Conservation (phyloP, 1,140 invertebrate species). For the Drosophila nikananu region DNA sequence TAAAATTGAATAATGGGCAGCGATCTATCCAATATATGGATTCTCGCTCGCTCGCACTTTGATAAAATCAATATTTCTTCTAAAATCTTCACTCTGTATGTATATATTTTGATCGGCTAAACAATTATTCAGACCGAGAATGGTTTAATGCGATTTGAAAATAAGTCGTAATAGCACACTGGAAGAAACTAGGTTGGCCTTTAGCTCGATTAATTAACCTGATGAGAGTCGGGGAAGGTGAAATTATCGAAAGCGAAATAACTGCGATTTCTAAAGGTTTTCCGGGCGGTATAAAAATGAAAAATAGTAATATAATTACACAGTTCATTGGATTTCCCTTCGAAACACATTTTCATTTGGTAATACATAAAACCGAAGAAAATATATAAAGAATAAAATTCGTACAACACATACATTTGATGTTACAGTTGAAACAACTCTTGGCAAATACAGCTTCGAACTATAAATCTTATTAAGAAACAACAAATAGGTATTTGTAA, state of each 20-base stretch:
- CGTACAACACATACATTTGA: no score
- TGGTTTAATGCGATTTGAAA: constrained; percentile 21
- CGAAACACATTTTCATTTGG: neutral
- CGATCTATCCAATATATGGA: constrained; percentile 32
- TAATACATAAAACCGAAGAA: neutral
- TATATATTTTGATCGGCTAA: constrained; percentile 41
- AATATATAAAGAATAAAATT: no score
- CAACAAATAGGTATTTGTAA: neutral
- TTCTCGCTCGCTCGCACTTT: constrained; percentile 31
- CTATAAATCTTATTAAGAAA: no score
- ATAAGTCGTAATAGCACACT: constrained; percentile 7
- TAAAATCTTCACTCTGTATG: constrained; percentile 9
- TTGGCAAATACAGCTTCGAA: neutral
- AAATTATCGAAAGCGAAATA: neutral
- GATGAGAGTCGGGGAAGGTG: neutral
- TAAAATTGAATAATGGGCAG: constrained; percentile 65
- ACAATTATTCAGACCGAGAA: constrained; percentile 15
- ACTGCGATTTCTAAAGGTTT: neutral
- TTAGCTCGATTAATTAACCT: neutral
- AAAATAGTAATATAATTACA: neutral
- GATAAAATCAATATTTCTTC: constrained; percentile 37
- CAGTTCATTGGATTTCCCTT: neutral
- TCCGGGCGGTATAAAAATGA: neutral
- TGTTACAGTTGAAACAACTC: no score
- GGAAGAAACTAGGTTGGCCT: neutral